These are phyloP conservation scores for Tiliacea citrago DNA, from an alignment of 2,888 invertebrate genomes.

Conservation along the genomic window DNA sequence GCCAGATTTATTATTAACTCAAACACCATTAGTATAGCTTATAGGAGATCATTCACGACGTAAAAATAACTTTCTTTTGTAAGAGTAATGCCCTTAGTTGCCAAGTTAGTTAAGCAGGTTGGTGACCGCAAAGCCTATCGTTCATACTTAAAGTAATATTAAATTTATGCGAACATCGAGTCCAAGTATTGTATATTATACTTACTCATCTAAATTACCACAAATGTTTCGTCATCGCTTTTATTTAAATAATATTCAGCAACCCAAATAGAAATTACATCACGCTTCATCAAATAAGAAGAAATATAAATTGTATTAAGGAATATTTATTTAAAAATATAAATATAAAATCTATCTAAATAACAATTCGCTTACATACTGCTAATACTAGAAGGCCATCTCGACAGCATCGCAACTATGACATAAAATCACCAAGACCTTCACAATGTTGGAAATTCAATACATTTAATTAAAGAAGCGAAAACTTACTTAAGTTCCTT, in stretches of 20 bases:
- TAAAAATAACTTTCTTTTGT: not conserved
- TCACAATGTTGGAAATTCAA: constrained; percentile 74
- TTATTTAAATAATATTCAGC: constrained; percentile 39
- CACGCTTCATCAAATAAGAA: constrained; percentile 59
- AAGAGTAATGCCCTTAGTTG: constrained; percentile 27
- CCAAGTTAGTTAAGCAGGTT: constrained; percentile 31
- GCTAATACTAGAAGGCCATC: constrained; percentile 88
- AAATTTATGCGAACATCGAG: constrained; percentile 50
- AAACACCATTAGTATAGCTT: not conserved
- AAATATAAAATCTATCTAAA: constrained; percentile 79
- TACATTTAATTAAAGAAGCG: constrained; percentile 72
- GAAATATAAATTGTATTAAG: constrained; percentile 71
- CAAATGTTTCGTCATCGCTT: constrained; percentile 37
- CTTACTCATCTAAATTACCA: constrained; percentile 28
- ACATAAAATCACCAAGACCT: constrained; percentile 82
- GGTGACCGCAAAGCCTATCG: constrained; percentile 41
- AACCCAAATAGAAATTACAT: constrained; percentile 43
- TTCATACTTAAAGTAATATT: constrained; percentile 38
- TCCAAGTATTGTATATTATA: constrained; percentile 32
- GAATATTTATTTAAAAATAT: constrained; percentile 81
- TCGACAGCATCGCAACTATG: constrained; percentile 82
- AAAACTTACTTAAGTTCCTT: constrained; percentile 81
- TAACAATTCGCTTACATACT: constrained; percentile 83
- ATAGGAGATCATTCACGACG: constrained; percentile 5
- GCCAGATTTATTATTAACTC: not conserved